Evolutionary conservation across 1,140 invertebrate genomes (phyloP).

Genomic region (Camponotus pennsylvanicus): DNA sequence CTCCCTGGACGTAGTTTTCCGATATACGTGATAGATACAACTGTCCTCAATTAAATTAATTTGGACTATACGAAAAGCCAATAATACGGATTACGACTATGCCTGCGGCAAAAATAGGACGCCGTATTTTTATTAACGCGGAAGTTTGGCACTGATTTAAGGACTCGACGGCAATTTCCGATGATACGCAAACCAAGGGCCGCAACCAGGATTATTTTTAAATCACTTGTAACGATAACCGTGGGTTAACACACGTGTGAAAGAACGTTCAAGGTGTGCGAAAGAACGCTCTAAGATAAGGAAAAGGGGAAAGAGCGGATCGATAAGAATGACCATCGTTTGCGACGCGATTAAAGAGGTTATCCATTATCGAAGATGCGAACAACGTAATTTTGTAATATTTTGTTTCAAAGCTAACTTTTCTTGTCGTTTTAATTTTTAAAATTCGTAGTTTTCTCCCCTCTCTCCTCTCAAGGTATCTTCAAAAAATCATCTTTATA

Average conservation of each 20-base stretch:
- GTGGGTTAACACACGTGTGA: background rate
- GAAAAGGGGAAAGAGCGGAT: slow-evolving; percentile 22
- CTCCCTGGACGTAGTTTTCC: background rate
- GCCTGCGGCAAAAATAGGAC: slow-evolving; percentile 36
- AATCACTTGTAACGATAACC: slow-evolving; percentile 22
- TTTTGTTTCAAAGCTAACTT: background rate
- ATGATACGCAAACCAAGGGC: background rate
- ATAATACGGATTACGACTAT: slow-evolving; percentile 38
- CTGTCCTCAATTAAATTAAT: slow-evolving; percentile 37
- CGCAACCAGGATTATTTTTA: slow-evolving; percentile 8
- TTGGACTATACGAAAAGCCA: slow-evolving; percentile 24
- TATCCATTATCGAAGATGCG: background rate
- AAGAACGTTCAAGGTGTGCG: slow-evolving; percentile 27
- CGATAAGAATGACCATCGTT: slow-evolving; percentile 19
- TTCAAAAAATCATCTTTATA: background rate
- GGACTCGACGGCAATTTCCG: slow-evolving; percentile 17
- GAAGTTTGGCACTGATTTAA: slow-evolving; percentile 38
- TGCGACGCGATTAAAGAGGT: slow-evolving; percentile 17
- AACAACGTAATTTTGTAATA: background rate
- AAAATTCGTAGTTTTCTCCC: background rate
- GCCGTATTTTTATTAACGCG: slow-evolving; percentile 45
- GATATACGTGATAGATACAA: background rate
- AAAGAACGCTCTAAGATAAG: slow-evolving; percentile 26
- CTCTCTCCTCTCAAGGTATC: background rate
- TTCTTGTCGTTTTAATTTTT: background rate